phyloP scores from a whole-genome alignment of 2,888 invertebrate species.

The Drosophila buzzatii region DNA sequence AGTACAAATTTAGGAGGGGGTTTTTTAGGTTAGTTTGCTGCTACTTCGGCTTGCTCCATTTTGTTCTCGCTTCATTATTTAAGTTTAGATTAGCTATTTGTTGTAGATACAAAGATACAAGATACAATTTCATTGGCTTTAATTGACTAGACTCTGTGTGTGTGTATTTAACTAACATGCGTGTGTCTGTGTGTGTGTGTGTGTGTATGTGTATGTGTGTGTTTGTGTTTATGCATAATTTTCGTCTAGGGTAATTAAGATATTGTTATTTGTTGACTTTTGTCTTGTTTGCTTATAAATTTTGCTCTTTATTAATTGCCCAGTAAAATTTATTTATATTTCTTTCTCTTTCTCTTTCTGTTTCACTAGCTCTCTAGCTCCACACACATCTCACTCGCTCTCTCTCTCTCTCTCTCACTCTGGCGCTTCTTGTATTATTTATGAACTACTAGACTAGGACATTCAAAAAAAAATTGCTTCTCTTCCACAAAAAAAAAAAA shows the following conservation, averaged over 20 bases:
- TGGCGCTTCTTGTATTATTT: constrained; percentile 2
- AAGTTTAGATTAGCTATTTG: constrained; percentile 59
- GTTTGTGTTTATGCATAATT: constrained; percentile 42
- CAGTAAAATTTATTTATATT: constrained; percentile 51
- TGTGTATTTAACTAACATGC: constrained; percentile 34
- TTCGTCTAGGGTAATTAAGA: constrained; percentile 68
- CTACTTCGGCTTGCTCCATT: background rate
- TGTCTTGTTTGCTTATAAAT: constrained; percentile 58
- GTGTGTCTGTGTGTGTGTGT: constrained; percentile 21
- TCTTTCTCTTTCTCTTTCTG: background rate
- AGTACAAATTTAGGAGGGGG: constrained; percentile 53
- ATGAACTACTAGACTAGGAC: constrained; percentile 16
- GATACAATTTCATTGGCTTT: constrained; percentile 63
- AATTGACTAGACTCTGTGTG: constrained; percentile 66
- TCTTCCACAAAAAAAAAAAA: constrained; percentile 2
- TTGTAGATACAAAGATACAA: constrained; percentile 52
- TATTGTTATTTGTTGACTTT: constrained; percentile 47
- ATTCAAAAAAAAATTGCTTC: constrained; percentile 6
- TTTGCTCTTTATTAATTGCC: constrained; percentile 71
- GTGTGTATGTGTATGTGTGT: constrained; percentile 17
- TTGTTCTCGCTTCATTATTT: constrained; percentile 20
- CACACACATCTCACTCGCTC: constrained; percentile 9
- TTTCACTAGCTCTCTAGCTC: background rate
- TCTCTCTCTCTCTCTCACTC: background rate
- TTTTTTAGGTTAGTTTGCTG: constrained; percentile 17